A percentile compares a stretch with the other conserved stretches of the same genome.
phyloP scores from a whole-genome alignment of 2,888 invertebrate species.

The Keiferia lycopersicella region DNA sequence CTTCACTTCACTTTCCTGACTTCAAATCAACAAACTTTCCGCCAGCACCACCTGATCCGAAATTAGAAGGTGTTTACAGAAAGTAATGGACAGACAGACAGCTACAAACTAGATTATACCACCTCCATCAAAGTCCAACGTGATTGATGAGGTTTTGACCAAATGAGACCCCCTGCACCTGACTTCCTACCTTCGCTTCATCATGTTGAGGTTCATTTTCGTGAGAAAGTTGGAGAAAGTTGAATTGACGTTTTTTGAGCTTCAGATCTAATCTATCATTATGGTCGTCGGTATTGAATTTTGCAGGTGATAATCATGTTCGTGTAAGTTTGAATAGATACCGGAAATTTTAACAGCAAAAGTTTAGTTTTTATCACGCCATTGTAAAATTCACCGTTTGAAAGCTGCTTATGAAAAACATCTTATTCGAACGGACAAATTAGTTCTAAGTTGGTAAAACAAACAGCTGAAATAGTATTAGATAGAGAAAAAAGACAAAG shows the following conservation, averaged over 20 bases:
- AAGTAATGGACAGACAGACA: constrained; percentile 56
- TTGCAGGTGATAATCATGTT: constrained; percentile 15
- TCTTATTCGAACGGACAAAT: no score
- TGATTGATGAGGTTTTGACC: constrained; percentile 67
- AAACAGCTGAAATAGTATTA: no score
- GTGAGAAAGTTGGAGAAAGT: background rate
- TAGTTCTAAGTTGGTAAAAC: no score
- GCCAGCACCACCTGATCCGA: constrained; percentile 53
- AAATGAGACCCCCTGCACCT: constrained; percentile 47
- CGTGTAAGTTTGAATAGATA: background rate
- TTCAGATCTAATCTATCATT: constrained; percentile 50
- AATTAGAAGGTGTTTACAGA: constrained; percentile 57
- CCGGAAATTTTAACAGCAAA: no score
- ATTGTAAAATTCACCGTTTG: no score
- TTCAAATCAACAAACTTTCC: constrained; percentile 3
- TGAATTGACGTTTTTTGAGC: constrained; percentile 30
- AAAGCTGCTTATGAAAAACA: no score
- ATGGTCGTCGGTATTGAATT: constrained; percentile 1
- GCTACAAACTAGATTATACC: constrained; percentile 68
- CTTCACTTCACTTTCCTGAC: no score
- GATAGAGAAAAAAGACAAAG: no score
- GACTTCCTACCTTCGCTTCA: constrained; percentile 35
- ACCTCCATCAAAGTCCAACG: constrained; percentile 66
- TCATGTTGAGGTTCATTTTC: constrained; percentile 22
- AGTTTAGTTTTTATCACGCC: no score